phyloP scores from a whole-genome alignment of 2,888 invertebrate species.

The Caenorhabditis becei region DNA sequence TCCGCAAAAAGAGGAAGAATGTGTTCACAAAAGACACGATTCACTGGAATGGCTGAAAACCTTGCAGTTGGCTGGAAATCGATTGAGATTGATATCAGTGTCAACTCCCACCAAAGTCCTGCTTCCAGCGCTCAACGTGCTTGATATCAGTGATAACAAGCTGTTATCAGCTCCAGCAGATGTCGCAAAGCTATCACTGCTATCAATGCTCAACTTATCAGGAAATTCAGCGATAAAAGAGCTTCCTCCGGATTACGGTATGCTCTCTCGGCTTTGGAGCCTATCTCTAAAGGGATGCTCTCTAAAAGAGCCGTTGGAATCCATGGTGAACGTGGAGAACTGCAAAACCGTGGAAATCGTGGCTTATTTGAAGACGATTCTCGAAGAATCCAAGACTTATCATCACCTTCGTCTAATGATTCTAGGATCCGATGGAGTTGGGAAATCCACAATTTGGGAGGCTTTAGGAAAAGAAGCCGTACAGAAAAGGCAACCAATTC shows the following conservation, averaged over 20 bases:
- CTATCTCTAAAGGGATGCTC: constrained; percentile 93
- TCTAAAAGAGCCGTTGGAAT: constrained; percentile 88
- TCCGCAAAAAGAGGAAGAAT: constrained; percentile 58
- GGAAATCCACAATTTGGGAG: constrained; percentile 85
- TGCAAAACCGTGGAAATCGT: constrained; percentile 95
- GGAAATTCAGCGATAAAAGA: constrained; percentile 85
- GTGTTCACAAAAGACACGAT: constrained; percentile 85
- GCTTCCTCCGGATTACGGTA: constrained; percentile 94
- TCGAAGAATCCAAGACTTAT: constrained; percentile 90
- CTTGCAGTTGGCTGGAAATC: constrained; percentile 91
- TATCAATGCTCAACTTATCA: constrained; percentile 95
- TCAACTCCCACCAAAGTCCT: constrained; percentile 38
- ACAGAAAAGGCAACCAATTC: constrained; percentile 59
- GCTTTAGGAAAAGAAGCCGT: constrained; percentile 63
- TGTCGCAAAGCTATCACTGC: constrained; percentile 89
- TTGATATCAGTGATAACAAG: constrained; percentile 93
- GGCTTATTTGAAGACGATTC: constrained; percentile 89
- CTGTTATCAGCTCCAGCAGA: constrained; percentile 88
- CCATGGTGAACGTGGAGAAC: constrained; percentile 92
- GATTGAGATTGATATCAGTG: constrained; percentile 86
- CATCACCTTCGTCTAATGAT: constrained; percentile 91
- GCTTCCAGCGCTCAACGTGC: constrained; percentile 91
- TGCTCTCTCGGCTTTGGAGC: constrained; percentile 88
- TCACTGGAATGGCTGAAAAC: constrained; percentile 90
- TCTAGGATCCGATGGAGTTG: constrained; percentile 86